A percentile compares a stretch with the other conserved stretches of the same genome.
Evolutionary conservation across 2,888 invertebrate species (phyloP).

Genomic region (Drosophila mercatorum): DNA sequence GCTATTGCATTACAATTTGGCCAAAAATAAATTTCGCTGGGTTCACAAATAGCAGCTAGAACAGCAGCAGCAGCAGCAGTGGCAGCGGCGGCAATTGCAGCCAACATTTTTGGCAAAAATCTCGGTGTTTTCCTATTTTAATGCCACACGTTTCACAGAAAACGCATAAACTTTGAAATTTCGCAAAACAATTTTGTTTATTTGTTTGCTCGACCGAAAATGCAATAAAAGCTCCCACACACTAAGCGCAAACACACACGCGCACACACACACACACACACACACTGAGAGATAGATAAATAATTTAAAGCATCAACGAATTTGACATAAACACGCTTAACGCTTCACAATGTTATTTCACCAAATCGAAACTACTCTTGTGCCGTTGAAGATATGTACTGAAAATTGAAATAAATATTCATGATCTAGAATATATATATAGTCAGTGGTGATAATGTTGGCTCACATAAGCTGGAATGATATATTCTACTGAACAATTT

Average conservation of each 20-base stretch:
- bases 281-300: conserved; percentile 14
- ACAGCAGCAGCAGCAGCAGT: conserved; percentile 21
- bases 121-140: conserved; percentile 39
- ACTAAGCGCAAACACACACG: conserved; percentile 14
- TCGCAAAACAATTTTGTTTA: conserved; percentile 53
- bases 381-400: not conserved
- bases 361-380: not conserved
- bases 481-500: not conserved
- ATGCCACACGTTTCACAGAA: conserved; percentile 58
- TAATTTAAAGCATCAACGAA: conserved; percentile 4
- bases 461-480: not conserved
- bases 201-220: conserved; percentile 56
- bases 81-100: conserved; percentile 36
- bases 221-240: conserved; percentile 57
- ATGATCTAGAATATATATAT: not conserved
- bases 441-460: not conserved
- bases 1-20: conserved; percentile 53
- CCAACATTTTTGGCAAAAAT: conserved; percentile 26
- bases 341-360: not conserved
- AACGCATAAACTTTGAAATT: conserved; percentile 51
- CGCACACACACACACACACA: conserved; percentile 6
- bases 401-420: not conserved
- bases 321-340: conserved; percentile 7
- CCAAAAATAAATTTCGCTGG: conserved; percentile 34
- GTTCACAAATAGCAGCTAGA: conserved; percentile 33